These are phyloP conservation scores for Gymnogyps californianus DNA, from an alignment of 2,113 vertebrate genomes.

Conservation along the genomic window DNA sequence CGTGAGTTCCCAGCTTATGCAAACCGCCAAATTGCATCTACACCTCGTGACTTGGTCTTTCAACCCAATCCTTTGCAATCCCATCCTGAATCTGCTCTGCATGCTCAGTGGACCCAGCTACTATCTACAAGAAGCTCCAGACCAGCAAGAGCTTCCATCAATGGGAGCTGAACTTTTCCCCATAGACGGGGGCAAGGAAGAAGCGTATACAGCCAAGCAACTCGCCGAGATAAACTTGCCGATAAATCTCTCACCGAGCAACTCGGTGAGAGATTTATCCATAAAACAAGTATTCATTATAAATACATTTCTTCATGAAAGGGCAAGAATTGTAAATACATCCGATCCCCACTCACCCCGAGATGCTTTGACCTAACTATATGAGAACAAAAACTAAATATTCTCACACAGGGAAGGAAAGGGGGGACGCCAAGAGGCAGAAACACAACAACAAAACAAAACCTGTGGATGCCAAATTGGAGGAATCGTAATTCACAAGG, in stretches of 20 bases:
- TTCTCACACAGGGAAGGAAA: not conserved
- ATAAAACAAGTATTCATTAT: too few relatives aligned
- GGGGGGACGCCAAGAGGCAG: not conserved
- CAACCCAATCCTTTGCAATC: not conserved
- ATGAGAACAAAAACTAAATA: not conserved
- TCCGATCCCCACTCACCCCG: accelerated
- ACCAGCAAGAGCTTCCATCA: not conserved
- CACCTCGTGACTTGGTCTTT: not conserved
- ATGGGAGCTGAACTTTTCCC: not conserved
- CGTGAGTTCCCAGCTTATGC: accelerated
- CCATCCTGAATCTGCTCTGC: not conserved
- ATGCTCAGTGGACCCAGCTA: not conserved
- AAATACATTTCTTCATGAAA: not conserved
- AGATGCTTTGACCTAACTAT: not conserved
- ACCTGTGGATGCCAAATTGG: not conserved
- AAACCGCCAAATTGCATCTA: not conserved
- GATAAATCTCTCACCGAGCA: accelerated
- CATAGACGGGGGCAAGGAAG: not conserved
- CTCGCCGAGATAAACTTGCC: accelerated
- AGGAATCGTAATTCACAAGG: not conserved
- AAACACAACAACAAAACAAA: not conserved
- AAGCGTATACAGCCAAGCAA: not conserved
- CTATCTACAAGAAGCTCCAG: not conserved
- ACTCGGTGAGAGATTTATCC: not conserved
- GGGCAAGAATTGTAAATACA: not conserved